Evolutionary conservation across 2,113 vertebrate species (phyloP).

Genomic region (Calyptommatus sinebrachiatus): DNA sequence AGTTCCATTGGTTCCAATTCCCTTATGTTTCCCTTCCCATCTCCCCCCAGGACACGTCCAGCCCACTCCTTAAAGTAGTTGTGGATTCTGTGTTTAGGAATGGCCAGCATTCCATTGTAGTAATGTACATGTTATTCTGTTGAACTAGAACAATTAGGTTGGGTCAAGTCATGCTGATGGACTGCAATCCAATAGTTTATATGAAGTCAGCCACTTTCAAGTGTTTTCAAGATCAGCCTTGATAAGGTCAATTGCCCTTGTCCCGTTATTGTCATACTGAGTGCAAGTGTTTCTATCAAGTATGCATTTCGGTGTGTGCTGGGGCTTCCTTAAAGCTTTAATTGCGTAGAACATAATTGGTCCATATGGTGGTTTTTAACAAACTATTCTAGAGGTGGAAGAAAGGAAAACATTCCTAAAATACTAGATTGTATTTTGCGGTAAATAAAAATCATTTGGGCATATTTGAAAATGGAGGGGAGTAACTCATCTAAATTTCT

Average conservation of each 20-base stretch:
- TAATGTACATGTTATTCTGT: not conserved
- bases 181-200: not conserved
- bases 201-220: not conserved
- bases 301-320: too few species aligned
- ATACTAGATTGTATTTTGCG: too few species aligned
- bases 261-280: not conserved
- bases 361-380: too few species aligned
- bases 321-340: not conserved
- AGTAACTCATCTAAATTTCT: not conserved
- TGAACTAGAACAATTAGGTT: not conserved
- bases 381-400: not conserved
- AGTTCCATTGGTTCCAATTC: too few species aligned
- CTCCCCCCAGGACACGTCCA: too few species aligned
- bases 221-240: not conserved
- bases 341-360: not conserved
- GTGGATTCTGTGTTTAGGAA: not conserved
- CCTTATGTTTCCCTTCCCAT: too few species aligned
- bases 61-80: not conserved
- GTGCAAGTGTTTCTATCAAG: not conserved
- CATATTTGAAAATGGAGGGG: too few species aligned
- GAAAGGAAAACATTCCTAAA: not conserved
- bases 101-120: not conserved
- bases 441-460: too few species aligned
- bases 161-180: too few species aligned
- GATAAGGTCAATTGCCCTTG: too few species aligned